phyloP scores from a whole-genome alignment of 1,140 invertebrate species.

The Drosophila yakuba region DNA sequence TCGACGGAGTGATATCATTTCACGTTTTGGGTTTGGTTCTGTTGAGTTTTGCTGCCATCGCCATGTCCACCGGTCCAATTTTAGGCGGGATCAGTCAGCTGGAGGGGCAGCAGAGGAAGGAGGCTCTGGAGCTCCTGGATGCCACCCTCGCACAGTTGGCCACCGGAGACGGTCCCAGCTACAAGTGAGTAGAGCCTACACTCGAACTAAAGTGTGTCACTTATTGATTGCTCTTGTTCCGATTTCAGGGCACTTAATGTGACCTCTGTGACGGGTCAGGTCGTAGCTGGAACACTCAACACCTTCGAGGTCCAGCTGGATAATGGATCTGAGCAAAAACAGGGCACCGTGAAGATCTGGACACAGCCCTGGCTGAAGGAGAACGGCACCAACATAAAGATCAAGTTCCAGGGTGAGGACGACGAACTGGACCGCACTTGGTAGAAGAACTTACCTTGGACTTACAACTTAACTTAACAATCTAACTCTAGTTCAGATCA shows the following conservation, averaged over 20 bases:
- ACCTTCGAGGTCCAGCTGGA: conserved; percentile 57
- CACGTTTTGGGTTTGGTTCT: conserved; percentile 6
- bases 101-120: conserved; percentile 6
- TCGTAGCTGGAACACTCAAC: conserved; percentile 55
- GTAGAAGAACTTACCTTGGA: conserved; percentile 10
- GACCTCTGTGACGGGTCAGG: conserved; percentile 46
- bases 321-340: conserved; percentile 44
- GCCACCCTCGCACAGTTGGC: conserved; percentile 25
- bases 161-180: conserved; percentile 43
- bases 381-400: conserved; percentile 58
- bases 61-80: neutral
- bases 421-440: conserved; percentile 41
- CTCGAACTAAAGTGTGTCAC: neutral
- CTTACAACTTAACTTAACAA: no score
- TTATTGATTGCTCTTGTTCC: neutral
- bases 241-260: conserved; percentile 49
- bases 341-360: conserved; percentile 61
- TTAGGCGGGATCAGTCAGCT: conserved; percentile 17
- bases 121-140: conserved; percentile 30
- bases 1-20: conserved; percentile 8
- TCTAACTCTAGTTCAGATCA: no score
- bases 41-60: conserved; percentile 1
- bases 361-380: conserved; percentile 41
- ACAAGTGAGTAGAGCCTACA: conserved; percentile 18
- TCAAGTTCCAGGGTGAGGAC: conserved; percentile 52